Percentiles rank a stretch among this genome's conserved stretches.
Evolutionary conservation across 1,140 invertebrate species (phyloP).

Genomic region (Nasonia longicornis): DNA sequence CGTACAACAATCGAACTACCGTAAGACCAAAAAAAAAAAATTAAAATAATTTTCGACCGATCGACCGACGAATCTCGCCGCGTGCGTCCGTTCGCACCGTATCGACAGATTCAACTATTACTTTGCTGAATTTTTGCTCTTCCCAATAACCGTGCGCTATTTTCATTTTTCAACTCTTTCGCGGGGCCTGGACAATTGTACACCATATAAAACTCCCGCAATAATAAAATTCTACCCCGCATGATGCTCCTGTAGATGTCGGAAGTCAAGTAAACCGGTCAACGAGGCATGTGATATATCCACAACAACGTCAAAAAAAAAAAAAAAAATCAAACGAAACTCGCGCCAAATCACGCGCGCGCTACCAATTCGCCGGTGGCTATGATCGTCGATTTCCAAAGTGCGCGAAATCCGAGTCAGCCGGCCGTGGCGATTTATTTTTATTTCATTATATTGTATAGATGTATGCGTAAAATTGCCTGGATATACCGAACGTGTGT

Average conservation of each 20-base stretch:
- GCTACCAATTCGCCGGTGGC: neutral
- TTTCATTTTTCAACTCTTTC: constrained; percentile 23
- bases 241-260: constrained; percentile 9
- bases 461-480: neutral
- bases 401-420: constrained; percentile 19
- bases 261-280: constrained; percentile 5
- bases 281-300: constrained; percentile 5
- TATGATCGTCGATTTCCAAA: constrained; percentile 26
- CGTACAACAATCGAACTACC: neutral
- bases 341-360: neutral
- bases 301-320: neutral
- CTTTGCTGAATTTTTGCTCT: neutral
- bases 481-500: constrained; percentile 23
- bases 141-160: neutral
- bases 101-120: neutral
- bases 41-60: constrained; percentile 37
- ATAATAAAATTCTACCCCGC: neutral
- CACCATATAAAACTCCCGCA: neutral
- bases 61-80: constrained; percentile 51
- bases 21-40: constrained; percentile 24
- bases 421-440: neutral
- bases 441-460: neutral
- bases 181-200: constrained; percentile 29
- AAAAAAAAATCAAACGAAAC: neutral
- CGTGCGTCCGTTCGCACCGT: neutral